phyloP scores from a whole-genome alignment of 2,113 vertebrate species.

The Nothobranchius kuhntae region DNA sequence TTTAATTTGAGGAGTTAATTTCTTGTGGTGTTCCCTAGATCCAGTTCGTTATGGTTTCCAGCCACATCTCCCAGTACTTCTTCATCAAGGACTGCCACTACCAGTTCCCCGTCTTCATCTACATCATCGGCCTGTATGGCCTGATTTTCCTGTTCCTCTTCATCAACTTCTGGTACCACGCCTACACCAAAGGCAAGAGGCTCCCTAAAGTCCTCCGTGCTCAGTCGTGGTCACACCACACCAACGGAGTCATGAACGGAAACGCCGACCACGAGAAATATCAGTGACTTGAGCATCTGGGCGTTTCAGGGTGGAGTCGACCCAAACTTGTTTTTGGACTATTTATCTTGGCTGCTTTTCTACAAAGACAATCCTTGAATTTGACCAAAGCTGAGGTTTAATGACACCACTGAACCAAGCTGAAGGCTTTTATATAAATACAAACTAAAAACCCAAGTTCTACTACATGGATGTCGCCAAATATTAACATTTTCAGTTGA shows the following conservation, averaged over 20 bases:
- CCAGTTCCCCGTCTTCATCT: slow-evolving; percentile 91
- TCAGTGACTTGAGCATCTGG: slow-evolving; percentile 41
- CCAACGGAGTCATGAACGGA: slow-evolving; percentile 83
- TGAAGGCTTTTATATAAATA: slow-evolving; percentile 37
- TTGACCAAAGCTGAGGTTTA: slow-evolving; percentile 48
- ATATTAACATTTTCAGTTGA: not conserved
- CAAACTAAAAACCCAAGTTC: slow-evolving; percentile 31
- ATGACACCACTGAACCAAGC: slow-evolving; percentile 25
- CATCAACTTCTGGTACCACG: slow-evolving; percentile 97
- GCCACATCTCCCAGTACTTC: slow-evolving; percentile 92
- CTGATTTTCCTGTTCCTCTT: slow-evolving; percentile 91
- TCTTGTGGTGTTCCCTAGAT: slow-evolving; percentile 74
- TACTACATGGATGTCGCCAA: slow-evolving; percentile 1
- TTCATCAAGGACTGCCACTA: slow-evolving; percentile 90
- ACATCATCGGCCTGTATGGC: slow-evolving; percentile 89
- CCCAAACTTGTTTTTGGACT: slow-evolving; percentile 5
- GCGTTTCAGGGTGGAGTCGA: slow-evolving; percentile 15
- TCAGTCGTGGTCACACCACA: slow-evolving; percentile 78
- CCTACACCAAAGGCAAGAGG: slow-evolving; percentile 93
- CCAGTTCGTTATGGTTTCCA: slow-evolving; percentile 89
- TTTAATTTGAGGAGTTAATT: too few relatives aligned
- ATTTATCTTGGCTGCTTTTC: slow-evolving; percentile 9
- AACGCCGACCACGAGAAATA: slow-evolving; percentile 68
- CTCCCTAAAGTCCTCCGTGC: slow-evolving; percentile 86
- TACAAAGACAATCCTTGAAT: slow-evolving; percentile 57